Evolutionary conservation across 2,888 invertebrate species (phyloP).

Genomic region (Scaptomyza tumidula): DNA sequence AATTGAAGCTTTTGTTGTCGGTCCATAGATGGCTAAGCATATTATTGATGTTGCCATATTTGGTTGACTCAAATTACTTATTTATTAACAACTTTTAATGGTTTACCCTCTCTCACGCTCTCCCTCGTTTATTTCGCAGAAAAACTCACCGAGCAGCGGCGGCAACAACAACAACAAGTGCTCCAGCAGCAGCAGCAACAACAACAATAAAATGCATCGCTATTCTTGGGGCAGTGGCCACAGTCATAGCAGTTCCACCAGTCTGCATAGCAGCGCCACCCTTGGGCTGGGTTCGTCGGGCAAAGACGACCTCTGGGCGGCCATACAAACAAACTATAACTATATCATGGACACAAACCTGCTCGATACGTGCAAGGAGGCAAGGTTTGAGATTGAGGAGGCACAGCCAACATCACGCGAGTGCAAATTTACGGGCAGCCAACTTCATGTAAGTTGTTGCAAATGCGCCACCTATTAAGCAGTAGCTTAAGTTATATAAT

Average conservation of each 20-base stretch:
- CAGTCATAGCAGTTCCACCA: constrained; percentile 87
- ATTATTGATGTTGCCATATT: constrained; percentile 64
- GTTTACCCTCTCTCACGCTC: constrained; percentile 4
- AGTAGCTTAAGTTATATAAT: background rate
- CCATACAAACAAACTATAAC: constrained; percentile 95
- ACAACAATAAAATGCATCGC: constrained; percentile 85
- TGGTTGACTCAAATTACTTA: constrained; percentile 72
- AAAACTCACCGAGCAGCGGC: constrained; percentile 65
- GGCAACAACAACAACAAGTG: constrained; percentile 48
- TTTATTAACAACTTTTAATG: constrained; percentile 68
- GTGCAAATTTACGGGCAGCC: constrained; percentile 48
- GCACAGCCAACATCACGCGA: constrained; percentile 57
- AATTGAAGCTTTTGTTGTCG: constrained; percentile 8
- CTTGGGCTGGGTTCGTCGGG: constrained; percentile 83
- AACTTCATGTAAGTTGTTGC: constrained; percentile 47
- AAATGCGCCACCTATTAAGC: constrained; percentile 22
- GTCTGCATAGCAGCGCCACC: constrained; percentile 84
- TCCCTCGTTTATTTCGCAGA: constrained; percentile 53
- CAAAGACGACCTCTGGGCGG: constrained; percentile 96
- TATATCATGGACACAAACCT: constrained; percentile 98
- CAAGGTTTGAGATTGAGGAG: constrained; percentile 83
- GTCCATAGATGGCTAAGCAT: constrained; percentile 67
- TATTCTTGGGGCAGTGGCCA: constrained; percentile 91
- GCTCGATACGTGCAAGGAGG: constrained; percentile 93
- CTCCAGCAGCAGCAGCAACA: constrained; percentile 34